Percentiles rank a stretch among this genome's conserved stretches.
Evolutionary conservation across 2,113 vertebrate genomes (phyloP).

Genomic region (Microcebus lehilahytsara): DNA sequence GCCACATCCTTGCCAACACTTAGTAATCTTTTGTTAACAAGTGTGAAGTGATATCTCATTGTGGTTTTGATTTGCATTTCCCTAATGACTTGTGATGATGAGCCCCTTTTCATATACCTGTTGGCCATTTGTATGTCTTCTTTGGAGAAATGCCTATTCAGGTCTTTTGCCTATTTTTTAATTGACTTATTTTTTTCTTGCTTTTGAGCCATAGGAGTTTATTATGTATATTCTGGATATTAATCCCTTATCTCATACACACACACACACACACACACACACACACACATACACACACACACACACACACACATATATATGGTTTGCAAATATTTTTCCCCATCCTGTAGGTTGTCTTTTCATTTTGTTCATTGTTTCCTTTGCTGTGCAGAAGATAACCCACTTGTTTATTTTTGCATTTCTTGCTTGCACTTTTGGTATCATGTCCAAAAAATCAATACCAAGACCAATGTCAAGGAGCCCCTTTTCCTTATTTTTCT

Average conservation of each 20-base stretch:
- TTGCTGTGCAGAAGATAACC: not conserved
- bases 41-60: not conserved
- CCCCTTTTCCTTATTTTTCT: not conserved
- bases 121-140: not conserved
- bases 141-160: not conserved
- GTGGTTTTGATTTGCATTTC: not conserved
- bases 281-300: too few relatives aligned
- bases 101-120: not conserved
- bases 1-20: not conserved
- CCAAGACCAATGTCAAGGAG: not conserved
- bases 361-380: not conserved
- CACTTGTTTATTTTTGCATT: not conserved
- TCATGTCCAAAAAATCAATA: not conserved
- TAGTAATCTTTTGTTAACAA: not conserved
- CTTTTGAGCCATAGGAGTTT: not conserved
- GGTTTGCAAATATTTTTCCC: not conserved
- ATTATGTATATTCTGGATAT: not conserved
- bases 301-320: not conserved
- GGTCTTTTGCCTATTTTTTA: not conserved
- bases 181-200: not conserved
- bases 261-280: not conserved
- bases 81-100: not conserved
- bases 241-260: not conserved
- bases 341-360: not conserved
- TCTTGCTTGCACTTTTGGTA: not conserved